Percentiles rank a stretch among this genome's conserved stretches.
These are phyloP conservation scores for Tenebrosternarchus preto DNA, from an alignment of 2,113 vertebrate species.

Conservation along the genomic window DNA sequence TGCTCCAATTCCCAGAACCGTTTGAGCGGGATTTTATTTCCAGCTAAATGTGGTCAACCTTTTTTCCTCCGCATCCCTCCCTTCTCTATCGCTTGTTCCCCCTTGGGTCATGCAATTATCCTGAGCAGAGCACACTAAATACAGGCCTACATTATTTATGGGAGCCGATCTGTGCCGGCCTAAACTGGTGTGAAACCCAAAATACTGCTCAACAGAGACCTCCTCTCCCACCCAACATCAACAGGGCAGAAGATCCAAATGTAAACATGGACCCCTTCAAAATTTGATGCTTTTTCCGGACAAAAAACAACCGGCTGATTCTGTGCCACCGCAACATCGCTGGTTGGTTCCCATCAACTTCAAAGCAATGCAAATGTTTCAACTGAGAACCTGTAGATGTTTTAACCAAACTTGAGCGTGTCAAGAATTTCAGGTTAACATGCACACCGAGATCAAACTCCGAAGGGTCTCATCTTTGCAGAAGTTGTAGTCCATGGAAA, in stretches of 20 bases:
- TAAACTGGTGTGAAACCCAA: conserved; percentile 52
- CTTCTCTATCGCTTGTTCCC: conserved; percentile 16
- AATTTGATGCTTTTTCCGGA: not conserved
- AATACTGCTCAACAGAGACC: conserved; percentile 23
- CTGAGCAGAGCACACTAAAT: conserved; percentile 61
- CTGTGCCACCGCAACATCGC: too few relatives aligned
- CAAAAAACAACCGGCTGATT: not conserved
- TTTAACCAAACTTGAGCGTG: too few relatives aligned
- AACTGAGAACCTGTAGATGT: too few relatives aligned
- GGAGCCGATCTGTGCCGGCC: conserved; percentile 57
- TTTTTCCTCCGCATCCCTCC: conserved; percentile 20
- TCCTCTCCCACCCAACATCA: not conserved
- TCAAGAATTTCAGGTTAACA: too few relatives aligned
- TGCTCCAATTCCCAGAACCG: conserved; percentile 35
- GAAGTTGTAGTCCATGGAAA: too few relatives aligned
- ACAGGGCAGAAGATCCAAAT: not conserved
- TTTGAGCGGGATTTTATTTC: conserved; percentile 51
- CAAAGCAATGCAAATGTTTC: too few relatives aligned
- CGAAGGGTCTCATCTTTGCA: too few relatives aligned
- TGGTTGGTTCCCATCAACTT: too few relatives aligned
- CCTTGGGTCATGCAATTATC: conserved; percentile 63
- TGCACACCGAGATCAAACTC: too few relatives aligned
- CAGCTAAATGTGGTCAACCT: conserved; percentile 45
- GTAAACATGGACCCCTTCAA: not conserved
- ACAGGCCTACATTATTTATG: conserved; percentile 59